phyloP scores from a whole-genome alignment of 2,888 invertebrate genomes.

The Prostheceraeus crozeri region DNA sequence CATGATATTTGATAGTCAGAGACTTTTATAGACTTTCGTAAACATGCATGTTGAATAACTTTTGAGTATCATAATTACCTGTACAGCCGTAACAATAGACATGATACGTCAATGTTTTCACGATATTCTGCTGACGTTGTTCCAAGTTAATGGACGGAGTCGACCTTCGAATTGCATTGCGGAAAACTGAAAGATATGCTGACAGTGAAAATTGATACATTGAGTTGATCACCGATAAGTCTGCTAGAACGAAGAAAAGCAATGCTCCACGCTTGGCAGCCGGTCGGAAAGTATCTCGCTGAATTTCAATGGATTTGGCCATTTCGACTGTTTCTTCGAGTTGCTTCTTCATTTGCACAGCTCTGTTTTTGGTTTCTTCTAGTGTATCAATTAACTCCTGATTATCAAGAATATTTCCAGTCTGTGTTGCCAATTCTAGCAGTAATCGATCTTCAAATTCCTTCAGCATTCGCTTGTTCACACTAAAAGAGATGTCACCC shows the following conservation, averaged over 20 bases:
- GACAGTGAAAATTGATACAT: constrained; percentile 39
- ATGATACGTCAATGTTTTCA: constrained; percentile 38
- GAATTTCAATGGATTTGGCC: constrained; percentile 36
- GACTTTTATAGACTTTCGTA: too few species aligned
- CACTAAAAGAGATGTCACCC: constrained; percentile 26
- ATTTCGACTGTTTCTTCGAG: constrained; percentile 33
- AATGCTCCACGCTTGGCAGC: constrained; percentile 40
- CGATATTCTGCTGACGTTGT: constrained; percentile 35
- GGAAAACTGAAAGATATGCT: constrained; percentile 34
- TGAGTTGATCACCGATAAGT: constrained; percentile 36
- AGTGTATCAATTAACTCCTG: constrained; percentile 39
- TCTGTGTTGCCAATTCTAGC: constrained; percentile 38
- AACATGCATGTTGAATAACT: background rate
- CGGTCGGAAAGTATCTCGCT: constrained; percentile 39
- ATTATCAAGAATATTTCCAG: constrained; percentile 41
- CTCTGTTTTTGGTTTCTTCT: constrained; percentile 39
- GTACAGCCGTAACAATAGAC: constrained; percentile 40
- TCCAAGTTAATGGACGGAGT: constrained; percentile 25
- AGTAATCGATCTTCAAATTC: constrained; percentile 39
- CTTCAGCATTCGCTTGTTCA: constrained; percentile 39
- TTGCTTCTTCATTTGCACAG: constrained; percentile 37
- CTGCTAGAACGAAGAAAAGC: constrained; percentile 38
- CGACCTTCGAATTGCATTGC: constrained; percentile 27
- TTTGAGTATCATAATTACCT: constrained; percentile 31
- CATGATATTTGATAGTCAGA: too few species aligned